phyloP scores from a whole-genome alignment of 2,113 vertebrate species.

The Hydrolagus affinis region DNA sequence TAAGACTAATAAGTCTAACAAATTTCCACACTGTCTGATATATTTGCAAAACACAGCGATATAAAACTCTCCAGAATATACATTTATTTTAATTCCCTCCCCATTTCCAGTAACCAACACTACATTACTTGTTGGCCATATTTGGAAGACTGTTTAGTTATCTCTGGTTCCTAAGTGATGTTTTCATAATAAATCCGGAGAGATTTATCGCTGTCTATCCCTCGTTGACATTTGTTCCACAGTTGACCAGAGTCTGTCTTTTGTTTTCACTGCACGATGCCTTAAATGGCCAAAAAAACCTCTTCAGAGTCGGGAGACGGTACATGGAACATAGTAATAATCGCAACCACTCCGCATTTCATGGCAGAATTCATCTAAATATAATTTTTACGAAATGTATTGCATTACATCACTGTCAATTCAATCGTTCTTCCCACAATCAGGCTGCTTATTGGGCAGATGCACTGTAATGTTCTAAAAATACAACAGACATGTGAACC shows the following conservation, averaged over 20 bases:
- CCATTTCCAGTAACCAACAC: not conserved
- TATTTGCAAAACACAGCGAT: too few species aligned
- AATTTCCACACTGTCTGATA: not conserved
- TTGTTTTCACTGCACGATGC: slow-evolving; percentile 6
- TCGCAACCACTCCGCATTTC: slow-evolving; percentile 2
- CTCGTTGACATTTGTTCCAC: not conserved
- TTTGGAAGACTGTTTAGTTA: not conserved
- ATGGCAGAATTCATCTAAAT: not conserved
- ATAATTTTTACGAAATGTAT: not conserved
- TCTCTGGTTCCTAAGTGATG: not conserved
- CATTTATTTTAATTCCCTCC: not conserved
- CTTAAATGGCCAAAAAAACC: not conserved
- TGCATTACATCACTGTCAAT: not conserved
- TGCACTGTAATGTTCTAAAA: slow-evolving; percentile 5
- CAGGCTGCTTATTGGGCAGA: not conserved
- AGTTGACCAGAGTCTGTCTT: not conserved
- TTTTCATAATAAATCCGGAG: not conserved
- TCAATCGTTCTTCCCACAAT: too few species aligned
- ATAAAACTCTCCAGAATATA: not conserved
- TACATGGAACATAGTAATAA: not conserved
- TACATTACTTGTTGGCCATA: not conserved
- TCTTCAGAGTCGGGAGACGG: not conserved
- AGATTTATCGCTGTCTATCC: slow-evolving; percentile 22
- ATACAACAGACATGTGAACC: not conserved
- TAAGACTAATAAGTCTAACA: not conserved